These are phyloP conservation scores for Limanda limanda DNA, from an alignment of 2,113 vertebrate genomes.

Conservation along the genomic window DNA sequence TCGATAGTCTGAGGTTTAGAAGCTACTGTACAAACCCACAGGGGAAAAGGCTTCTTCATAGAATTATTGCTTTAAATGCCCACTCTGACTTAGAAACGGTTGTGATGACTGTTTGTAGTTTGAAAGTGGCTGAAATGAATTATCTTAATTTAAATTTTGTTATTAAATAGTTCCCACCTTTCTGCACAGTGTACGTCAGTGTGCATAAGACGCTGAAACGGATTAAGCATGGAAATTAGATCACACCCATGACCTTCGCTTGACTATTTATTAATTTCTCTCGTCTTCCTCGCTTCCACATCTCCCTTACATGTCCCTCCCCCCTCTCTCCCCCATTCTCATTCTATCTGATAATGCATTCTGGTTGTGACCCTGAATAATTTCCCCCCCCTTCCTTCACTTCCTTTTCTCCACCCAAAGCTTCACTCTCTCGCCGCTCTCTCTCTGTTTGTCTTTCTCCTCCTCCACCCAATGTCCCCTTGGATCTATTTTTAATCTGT, in stretches of 20 bases:
- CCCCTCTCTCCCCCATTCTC: slow-evolving; percentile 9
- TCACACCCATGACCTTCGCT: slow-evolving; percentile 38
- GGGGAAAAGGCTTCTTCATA: too few relatives aligned
- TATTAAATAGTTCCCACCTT: not conserved
- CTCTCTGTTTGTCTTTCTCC: slow-evolving; percentile 41
- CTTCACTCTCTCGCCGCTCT: slow-evolving; percentile 16
- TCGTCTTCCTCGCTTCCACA: not conserved
- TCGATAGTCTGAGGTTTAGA: too few relatives aligned
- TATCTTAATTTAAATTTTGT: not conserved
- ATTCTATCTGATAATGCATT: slow-evolving; percentile 43
- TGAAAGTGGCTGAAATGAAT: not conserved
- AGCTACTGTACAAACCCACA: too few relatives aligned
- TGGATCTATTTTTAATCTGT: slow-evolving; percentile 59
- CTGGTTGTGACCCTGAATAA: slow-evolving; percentile 62
- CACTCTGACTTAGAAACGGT: not conserved
- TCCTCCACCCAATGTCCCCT: slow-evolving; percentile 17
- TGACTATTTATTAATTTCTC: slow-evolving; percentile 15
- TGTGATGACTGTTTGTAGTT: not conserved
- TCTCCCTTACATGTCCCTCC: not conserved
- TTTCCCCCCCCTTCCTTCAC: not conserved
- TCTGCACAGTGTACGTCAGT: not conserved
- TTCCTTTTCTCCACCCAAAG: too few relatives aligned
- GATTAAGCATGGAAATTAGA: slow-evolving; percentile 49
- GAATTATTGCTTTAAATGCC: not conserved
- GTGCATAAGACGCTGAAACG: slow-evolving; percentile 2